Conservation (phyloP, 2,888 invertebrate species). For the Drosophila algonquin region DNA sequence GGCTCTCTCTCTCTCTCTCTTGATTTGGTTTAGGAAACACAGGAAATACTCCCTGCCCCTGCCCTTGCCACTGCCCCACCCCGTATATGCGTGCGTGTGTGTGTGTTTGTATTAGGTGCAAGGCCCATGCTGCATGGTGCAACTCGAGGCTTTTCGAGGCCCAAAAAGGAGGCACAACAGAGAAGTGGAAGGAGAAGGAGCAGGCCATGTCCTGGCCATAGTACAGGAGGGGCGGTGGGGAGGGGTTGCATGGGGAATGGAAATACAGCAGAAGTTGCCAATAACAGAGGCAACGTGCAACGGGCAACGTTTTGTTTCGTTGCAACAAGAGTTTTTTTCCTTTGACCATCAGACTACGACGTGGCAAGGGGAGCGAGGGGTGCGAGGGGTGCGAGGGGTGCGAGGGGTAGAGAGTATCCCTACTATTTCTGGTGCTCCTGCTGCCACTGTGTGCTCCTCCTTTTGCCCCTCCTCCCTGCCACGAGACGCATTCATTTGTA, state of each 20-base stretch:
- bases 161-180: slow-evolving; percentile 53
- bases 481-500: slow-evolving; percentile 78
- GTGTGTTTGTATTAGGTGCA: slow-evolving; percentile 67
- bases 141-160: slow-evolving; percentile 72
- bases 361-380: neutral
- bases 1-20: slow-evolving; percentile 51
- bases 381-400: slow-evolving; percentile 3
- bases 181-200: slow-evolving; percentile 16
- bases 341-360: slow-evolving; percentile 60
- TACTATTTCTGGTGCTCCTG: neutral
- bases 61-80: neutral
- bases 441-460: no score
- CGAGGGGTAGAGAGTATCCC: slow-evolving; percentile 13
- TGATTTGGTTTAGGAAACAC: neutral
- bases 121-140: slow-evolving; percentile 63
- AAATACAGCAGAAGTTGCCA: slow-evolving; percentile 64
- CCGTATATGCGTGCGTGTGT: slow-evolving; percentile 14
- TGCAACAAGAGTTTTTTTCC: slow-evolving; percentile 68
- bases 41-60: neutral
- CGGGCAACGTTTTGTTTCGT: slow-evolving; percentile 62
- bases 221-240: neutral
- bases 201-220: slow-evolving; percentile 44
- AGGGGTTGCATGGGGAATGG: no score
- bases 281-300: slow-evolving; percentile 59
- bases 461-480: slow-evolving; percentile 46